Conservation (phyloP, 2,888 invertebrate genomes). For the Eutolmus rufibarbis region DNA sequence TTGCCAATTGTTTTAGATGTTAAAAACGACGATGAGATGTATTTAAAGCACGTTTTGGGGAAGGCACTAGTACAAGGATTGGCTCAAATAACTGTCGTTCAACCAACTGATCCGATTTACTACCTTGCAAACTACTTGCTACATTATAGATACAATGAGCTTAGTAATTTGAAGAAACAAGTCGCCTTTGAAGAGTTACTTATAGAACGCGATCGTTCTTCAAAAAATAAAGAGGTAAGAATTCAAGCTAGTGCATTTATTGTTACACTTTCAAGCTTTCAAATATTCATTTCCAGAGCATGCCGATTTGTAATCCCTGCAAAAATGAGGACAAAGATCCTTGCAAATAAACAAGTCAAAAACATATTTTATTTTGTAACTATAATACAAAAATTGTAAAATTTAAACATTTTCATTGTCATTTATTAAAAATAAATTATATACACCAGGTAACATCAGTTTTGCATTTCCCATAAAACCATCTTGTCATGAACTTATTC, state of each 20-base stretch:
- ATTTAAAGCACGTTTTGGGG: slow-evolving; percentile 39
- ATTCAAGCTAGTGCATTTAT: not conserved
- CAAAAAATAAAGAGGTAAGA: not conserved
- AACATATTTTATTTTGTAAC: not conserved
- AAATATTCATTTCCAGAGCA: not conserved
- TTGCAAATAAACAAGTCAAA: not conserved
- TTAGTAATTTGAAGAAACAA: slow-evolving; percentile 38
- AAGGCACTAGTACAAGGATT: slow-evolving; percentile 46
- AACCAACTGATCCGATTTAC: slow-evolving; percentile 49
- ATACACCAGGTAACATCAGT: slow-evolving; percentile 82
- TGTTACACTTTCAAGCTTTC: not conserved
- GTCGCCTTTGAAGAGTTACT: slow-evolving; percentile 45
- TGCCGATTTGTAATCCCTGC: not conserved
- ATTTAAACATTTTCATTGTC: not conserved
- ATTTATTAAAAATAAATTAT: not conserved
- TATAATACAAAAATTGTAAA: not conserved
- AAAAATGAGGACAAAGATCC: not conserved
- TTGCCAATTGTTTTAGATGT: not conserved
- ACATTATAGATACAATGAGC: slow-evolving; percentile 46
- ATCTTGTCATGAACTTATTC: slow-evolving; percentile 79
- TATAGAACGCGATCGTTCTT: slow-evolving; percentile 1
- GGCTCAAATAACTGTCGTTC: slow-evolving; percentile 44
- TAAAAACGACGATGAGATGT: slow-evolving; percentile 40
- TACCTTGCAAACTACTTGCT: slow-evolving; percentile 49
- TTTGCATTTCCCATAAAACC: slow-evolving; percentile 91